Evolutionary conservation across 2,113 vertebrate genomes (phyloP), one percentile per base, ranked within the genome.

Genomic region (Ictalurus furcatus): DNA sequence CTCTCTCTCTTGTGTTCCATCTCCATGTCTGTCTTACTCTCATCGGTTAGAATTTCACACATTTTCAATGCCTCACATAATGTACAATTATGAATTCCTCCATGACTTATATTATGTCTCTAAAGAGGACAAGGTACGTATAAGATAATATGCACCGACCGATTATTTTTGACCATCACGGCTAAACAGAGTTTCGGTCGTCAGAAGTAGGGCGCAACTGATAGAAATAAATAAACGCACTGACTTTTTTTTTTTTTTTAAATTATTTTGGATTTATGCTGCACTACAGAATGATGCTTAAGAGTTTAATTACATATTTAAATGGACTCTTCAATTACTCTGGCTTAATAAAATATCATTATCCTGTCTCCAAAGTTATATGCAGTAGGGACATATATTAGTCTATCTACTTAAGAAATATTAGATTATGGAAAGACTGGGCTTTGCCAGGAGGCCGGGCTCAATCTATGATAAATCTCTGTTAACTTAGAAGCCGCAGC

Each of bases 281-380:
- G 97, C 95, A 96, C 93, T 94, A 96, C 95, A 96, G 97, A 97
- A 97, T 96, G 97, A 96, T 94, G 95, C 95, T 96, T 96, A 96
- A 97, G 97, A 97, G 97, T 97, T 98, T 97, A 97, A 98, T 97
- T 97, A 97, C 96, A 97, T 97, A 98, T 97, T 97, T 97, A 96
- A 96, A 96, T 96, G 96, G 95, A 96, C 95, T 96, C 96, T 97
- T 97, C 97, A 97, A 98, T 97, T 97, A 97, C 97, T 97, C 93
- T 17, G 93, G 95, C 96, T 95, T 95, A 96, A 96, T 96, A 97
- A 97, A 96, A 96, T 96, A 97, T 96, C 96, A 96, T 96, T 95
- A 96, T 96, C 94, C 94, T 92, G 97, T 96, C 95, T 97, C 96
- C 95, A 94, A 96, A 96, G 97, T 96, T 96, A 95, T 92, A 94